Evolutionary conservation across 2,113 vertebrate species (phyloP), one percentile per base, ranked within the genome.

Genomic region (Garra rufa): DNA sequence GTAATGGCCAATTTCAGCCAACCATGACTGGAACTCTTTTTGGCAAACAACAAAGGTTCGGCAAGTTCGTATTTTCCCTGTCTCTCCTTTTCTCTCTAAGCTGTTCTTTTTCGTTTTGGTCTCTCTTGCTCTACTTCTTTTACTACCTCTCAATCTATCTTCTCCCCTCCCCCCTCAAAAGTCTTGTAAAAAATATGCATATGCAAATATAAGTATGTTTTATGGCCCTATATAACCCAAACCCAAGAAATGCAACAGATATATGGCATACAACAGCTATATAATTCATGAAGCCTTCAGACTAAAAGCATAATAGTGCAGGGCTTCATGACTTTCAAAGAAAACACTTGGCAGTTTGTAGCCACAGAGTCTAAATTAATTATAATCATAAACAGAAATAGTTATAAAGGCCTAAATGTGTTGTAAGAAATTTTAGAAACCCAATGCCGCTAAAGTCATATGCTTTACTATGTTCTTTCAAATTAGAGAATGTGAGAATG

Each of bases 1-100:
- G 85, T 30, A 89, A 87, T 89, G 88, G 91, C 86, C 86, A 86
- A 87, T 90, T 91, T 88, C 78, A 86, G 13, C 61, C 85, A 71
- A 83, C 83, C 85, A 75, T 79, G 88, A 86, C 88, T 89, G 77
- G 76, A 91, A 88, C 83, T 41, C 61, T 57, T 91, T 84, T 80
- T 86, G 86, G 87, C 83, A 85, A 85, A 70, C 14, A 65, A 26
- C 48, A 38, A 67, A 50, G 14, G 43, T 83, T 44, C 65, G 0
- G 26, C 78, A 10, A 50, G 41, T 81, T 84, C 34, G 24, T 76
- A 30, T 71, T 71, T 43, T 67, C 30, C 17, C 41, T 74, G 46
- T 9, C 28, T 55, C 17, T 73, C 41, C 10, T 73, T n/a, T 57
- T 57, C 21, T 55, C 19, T 57, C 21, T n/a, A 57, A 83, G 71